phyloP scores from a whole-genome alignment of 2,888 invertebrate species.

The Latrodectus hesperus region DNA sequence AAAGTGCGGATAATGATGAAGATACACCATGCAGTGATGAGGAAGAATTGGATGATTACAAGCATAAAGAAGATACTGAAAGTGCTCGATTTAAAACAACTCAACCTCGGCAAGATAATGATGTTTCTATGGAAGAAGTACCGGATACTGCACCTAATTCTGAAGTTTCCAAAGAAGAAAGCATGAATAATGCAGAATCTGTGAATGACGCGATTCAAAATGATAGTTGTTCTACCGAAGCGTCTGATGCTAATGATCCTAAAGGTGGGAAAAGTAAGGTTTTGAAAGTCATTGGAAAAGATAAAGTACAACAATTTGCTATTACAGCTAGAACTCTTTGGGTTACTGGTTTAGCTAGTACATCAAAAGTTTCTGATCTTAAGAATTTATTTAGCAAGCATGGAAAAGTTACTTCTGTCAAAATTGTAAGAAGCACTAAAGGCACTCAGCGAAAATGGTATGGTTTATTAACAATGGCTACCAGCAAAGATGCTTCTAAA shows the following conservation, averaged over 20 bases:
- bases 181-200: constrained; percentile 8
- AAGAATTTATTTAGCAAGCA: constrained; percentile 93
- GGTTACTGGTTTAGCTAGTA: constrained; percentile 94
- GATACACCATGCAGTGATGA: constrained; percentile 41
- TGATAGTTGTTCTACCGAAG: constrained; percentile 1
- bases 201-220: constrained; percentile 12
- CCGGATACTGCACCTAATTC: constrained; percentile 11
- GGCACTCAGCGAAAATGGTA: constrained; percentile 84
- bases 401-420: constrained; percentile 84
- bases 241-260: constrained; percentile 36
- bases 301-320: constrained; percentile 55
- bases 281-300: constrained; percentile 65
- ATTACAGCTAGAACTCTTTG: constrained; percentile 83
- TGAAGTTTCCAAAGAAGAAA: constrained; percentile 21
- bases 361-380: constrained; percentile 93
- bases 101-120: constrained; percentile 36
- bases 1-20: constrained; percentile 39
- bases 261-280: constrained; percentile 45
- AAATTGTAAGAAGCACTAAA: constrained; percentile 95
- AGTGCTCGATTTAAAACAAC: constrained; percentile 55
- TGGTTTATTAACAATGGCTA: constrained; percentile 96
- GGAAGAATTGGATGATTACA: constrained; percentile 58
- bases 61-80: constrained; percentile 63
- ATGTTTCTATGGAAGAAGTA: not conserved
- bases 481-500: constrained; percentile 79